Base-by-base conservation (phyloP, 2,888 invertebrate species). In the Lasioglossum villosulum region DNA sequence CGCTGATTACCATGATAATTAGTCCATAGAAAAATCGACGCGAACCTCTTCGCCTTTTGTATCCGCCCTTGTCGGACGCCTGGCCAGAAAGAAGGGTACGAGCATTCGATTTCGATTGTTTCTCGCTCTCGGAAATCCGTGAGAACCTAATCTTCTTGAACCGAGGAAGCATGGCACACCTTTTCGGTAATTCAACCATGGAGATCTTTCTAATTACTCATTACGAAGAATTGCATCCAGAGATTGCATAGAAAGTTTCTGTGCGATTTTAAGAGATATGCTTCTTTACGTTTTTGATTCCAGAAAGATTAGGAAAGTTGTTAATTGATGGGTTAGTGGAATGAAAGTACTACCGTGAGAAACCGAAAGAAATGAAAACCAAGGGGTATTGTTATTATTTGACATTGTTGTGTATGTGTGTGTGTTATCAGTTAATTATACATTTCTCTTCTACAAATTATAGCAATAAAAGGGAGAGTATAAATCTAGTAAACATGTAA, bases 1-100 rank as follows among this genome's bases (percentile, higher is more conserved):
- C 83, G 71, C 77, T 76, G 89, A 90, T 90, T 89, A 90, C 81
- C 90, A 88, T 87, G 89, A 90, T 90, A 91, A 91, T 91, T 90
- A 90, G 82, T 82, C 87, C 84, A 82, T 74, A 68, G 78, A 75
- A 91, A 86, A 90, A 81, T 84, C 48, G 63, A 34, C 59, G 77
- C 37, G 81, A 81, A 75, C 70, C 73, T 70, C 72, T 75, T 63
- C 70, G 77, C 42, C 83, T 66, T 42, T 71, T 45, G 74, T 48
- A 12, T 75, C 48, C 48, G 45, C 37, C 30, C 56, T 6, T n/a
- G 66, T 34, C 19, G 39, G n/a, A 37, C 16, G 45, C 75, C n/a
- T 37, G 27, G 42, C 12, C 10, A 63, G 42, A 23, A 48, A 34
- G 59, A 19, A 72, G 19, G 1, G 16, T 42, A n/a, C 74, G 66